Base-by-base conservation (phyloP, 2,888 invertebrate genomes). In the Autographa pulchrina region DNA sequence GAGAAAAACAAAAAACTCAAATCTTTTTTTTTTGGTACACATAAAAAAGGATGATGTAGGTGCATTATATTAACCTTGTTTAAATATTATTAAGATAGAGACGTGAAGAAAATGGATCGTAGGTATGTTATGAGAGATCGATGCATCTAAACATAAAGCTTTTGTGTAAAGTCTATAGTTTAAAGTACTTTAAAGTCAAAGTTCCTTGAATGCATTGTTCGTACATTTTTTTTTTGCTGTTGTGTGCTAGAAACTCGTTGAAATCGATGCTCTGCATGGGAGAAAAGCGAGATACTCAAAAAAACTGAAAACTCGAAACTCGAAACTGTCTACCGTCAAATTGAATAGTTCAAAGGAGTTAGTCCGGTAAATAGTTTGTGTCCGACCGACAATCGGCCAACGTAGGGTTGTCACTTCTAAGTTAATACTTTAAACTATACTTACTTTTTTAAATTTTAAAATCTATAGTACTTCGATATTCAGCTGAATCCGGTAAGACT, bases 281-380 rank as follows among this genome's bases (percentile, higher is more conserved):
- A 62, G 59, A 58, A 74, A 70, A 72, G 54, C 65, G 56, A 60
- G 56, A 62, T 67, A 66, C 65, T 73, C 65, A 74, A 85, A 83
- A n/a, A 25, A 25, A 25, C 25, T 25, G 25, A 25, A 83, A 84
- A 74, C 63, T 54, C 20, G 16, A 18, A 77, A 81, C 71, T 81
- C 78, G 72, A 62, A 76, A 84, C 77, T 74, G 78, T 81, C 74
- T 63, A 35, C 72, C 70, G 68, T 78, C 70, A 78, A 85, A 83
- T 76, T 78, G 78, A 83, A 85, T 85, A 85, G 83, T 83, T 83
- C 75, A 74, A 74, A 77, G 74, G 78, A 83, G 75, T 83, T 81
- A 72, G 83, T 72, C 70, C 70, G 64, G 72, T 74, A 81, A 85
- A 83, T 83, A 81, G 85, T 85, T 83, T 72, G 77, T 73, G 83